A percentile compares a stretch with the other conserved stretches of the same genome.
Conservation (phyloP, 2,888 invertebrate species). For the Meiosimyza platycephala region DNA sequence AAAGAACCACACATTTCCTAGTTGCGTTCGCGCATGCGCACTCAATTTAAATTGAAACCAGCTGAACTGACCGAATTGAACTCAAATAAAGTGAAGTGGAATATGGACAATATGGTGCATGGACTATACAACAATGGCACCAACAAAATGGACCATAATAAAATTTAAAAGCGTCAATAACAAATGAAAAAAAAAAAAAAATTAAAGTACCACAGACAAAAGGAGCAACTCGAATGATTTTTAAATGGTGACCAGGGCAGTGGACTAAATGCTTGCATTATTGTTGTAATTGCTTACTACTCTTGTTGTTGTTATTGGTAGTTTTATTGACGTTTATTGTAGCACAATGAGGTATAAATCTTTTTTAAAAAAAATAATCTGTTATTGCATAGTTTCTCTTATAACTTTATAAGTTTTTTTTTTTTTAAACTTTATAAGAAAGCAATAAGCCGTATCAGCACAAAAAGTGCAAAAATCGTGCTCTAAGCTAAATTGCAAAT, state of each 20-base stretch:
- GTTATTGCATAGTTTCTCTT: not conserved
- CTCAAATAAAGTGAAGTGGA: not conserved
- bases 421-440: not conserved
- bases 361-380: not conserved
- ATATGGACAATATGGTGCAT: not conserved
- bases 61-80: not conserved
- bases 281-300: not conserved
- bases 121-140: not conserved
- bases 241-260: slow-evolving; percentile 8
- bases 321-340: not conserved
- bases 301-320: not conserved
- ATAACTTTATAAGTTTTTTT: not conserved
- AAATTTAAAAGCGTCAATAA: slow-evolving; percentile 1
- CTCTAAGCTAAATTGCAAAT: slow-evolving; percentile 25
- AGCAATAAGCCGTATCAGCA: not conserved
- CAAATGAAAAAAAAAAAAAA: not conserved
- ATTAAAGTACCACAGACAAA: not conserved
- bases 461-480: slow-evolving; percentile 10
- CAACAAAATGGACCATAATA: not conserved
- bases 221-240: not conserved
- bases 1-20: slow-evolving; percentile 6
- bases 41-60: not conserved
- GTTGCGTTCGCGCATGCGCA: slow-evolving; percentile 6
- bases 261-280: slow-evolving; percentile 19
- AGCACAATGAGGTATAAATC: not conserved